phyloP scores from a whole-genome alignment of 2,113 vertebrate genomes.

The Calyptomena viridis region DNA sequence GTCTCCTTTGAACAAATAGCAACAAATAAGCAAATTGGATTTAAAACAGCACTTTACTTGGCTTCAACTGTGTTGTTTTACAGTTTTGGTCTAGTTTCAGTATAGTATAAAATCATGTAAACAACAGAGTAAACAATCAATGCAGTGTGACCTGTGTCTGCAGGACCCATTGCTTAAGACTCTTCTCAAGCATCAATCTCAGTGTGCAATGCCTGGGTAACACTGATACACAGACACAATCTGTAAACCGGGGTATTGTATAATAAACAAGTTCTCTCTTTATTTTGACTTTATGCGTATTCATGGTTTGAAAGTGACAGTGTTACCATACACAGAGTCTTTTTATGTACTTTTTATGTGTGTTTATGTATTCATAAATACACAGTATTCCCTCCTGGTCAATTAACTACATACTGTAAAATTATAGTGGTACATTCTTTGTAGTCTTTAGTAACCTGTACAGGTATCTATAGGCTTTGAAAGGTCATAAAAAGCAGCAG shows the following conservation, averaged over 20 bases:
- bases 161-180: neutral
- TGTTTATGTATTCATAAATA: neutral
- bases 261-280: neutral
- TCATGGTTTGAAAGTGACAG: neutral
- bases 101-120: neutral
- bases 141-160: neutral
- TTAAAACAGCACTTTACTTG: neutral
- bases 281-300: neutral
- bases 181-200: neutral
- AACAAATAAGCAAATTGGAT: neutral
- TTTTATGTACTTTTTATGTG: neutral
- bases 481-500: neutral
- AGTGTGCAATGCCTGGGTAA: accelerated
- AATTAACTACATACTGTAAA: neutral
- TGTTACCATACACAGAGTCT: neutral
- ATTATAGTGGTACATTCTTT: neutral
- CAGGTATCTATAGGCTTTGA: neutral
- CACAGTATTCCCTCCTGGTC: neutral
- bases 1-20: neutral
- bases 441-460: neutral
- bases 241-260: neutral
- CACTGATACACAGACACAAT: neutral
- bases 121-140: neutral
- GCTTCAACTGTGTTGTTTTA: neutral
- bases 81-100: neutral